A percentile compares a stretch with the other conserved stretches of the same genome.
Evolutionary conservation across 2,797 vertebrate species (phyloP).

Genomic region (Gallinago nigripennis): DNA sequence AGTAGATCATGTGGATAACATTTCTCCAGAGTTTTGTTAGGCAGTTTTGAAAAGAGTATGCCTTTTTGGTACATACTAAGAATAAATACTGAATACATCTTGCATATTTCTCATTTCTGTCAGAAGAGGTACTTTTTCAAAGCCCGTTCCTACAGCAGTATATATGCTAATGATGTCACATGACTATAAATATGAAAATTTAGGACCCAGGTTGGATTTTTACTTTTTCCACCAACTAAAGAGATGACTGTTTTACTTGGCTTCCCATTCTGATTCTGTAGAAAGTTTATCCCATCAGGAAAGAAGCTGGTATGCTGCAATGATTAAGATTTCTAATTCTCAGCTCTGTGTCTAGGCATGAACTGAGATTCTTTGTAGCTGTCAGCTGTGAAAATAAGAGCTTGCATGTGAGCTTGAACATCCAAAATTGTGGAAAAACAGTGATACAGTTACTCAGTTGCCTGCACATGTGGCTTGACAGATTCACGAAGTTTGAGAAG

Average conservation of each 20-base stretch:
- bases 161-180: background rate
- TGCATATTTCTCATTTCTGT: background rate
- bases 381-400: slow-evolving; percentile 2
- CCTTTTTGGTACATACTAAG: background rate
- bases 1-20: background rate
- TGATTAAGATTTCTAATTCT: background rate
- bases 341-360: background rate
- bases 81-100: background rate
- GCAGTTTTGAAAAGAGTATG: background rate
- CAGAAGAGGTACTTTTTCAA: background rate
- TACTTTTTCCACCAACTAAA: background rate
- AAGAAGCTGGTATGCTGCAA: background rate
- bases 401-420: background rate
- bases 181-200: background rate
- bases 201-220: background rate
- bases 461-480: background rate
- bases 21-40: background rate
- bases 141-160: background rate
- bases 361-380: background rate
- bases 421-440: background rate
- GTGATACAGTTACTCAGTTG: background rate
- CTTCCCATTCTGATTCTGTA: background rate
- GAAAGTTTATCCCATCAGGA: background rate
- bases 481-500: background rate
- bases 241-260: slow-evolving; percentile 7